Evolutionary conservation across 2,797 vertebrate species (phyloP), one percentile per base, ranked within the genome.

Genomic region (Poecilia velifera): DNA sequence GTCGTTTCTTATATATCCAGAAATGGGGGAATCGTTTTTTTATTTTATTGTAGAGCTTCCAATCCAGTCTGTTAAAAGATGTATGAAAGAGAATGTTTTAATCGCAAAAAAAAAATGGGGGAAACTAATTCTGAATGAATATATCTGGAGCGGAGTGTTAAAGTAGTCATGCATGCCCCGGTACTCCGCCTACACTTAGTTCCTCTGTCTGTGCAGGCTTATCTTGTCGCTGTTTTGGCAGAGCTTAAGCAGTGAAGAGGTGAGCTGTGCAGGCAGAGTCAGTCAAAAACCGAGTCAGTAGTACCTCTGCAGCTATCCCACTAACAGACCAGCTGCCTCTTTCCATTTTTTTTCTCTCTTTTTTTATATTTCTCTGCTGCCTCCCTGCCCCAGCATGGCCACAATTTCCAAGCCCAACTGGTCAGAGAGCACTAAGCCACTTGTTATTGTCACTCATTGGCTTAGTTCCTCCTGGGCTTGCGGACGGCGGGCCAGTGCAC

Each of bases 211-310:
- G 78, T 18, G 13, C 74, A 84, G 84, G 76, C 78, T 92, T 90
- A 90, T 92, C 88, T 92, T 88, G 82, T 94, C 78, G 77, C 66
- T 80, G 72, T 83, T 90, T 73, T 92, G 89, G 90, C 86, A 82
- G 78, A 76, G 76, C 84, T 91, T 89, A 89, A 53, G 64, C 46
- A 90, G 77, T 82, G 64, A 87, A 79, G 86, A 86, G 86, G 85
- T 87, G 88, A 91, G 80, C 80, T 74, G 78, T 86, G 85, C 78
- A 89, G 72, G 71, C 73, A 81, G 80, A 79, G 85, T 80, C 91
- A 89, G 75, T 92, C 88, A 89, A 75, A 89, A 82, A 76, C 75
- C 41, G 51, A 72, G 66, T 57, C 76, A 84, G 77, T 51, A 84
- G 70, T 72, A 59, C 73, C 81, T 90, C 46, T 80, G 72, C 49